Conservation (phyloP, 2,888 invertebrate genomes). For the Hemaris fuciformis region DNA sequence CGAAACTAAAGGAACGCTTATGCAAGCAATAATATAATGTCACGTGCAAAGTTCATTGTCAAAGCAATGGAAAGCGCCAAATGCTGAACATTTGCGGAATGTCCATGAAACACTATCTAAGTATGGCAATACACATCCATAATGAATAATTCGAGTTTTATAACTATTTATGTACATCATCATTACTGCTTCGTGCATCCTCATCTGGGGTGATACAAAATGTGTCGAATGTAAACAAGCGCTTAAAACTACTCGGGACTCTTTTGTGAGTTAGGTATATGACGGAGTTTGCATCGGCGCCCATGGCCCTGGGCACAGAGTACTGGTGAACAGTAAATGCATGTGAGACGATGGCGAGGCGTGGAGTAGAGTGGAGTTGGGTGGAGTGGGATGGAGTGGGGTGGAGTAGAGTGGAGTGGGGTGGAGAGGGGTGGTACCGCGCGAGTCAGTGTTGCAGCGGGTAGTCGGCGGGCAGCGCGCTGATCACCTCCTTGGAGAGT, state of each 20-base stretch:
- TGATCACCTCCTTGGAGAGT: conserved; percentile 73
- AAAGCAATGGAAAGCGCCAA: not conserved
- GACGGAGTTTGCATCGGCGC: too few relatives aligned
- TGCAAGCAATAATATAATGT: not conserved
- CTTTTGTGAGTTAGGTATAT: too few relatives aligned
- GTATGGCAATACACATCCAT: not conserved
- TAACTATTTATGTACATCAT: not conserved
- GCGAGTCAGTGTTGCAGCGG: conserved; percentile 65
- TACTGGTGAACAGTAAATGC: too few relatives aligned
- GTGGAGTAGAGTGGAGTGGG: too few relatives aligned
- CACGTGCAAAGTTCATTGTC: not conserved
- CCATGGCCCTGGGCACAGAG: too few relatives aligned
- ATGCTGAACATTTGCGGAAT: not conserved
- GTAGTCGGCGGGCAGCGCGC: conserved; percentile 70
- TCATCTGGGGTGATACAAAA: not conserved
- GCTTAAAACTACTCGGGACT: not conserved
- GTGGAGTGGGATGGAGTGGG: too few relatives aligned
- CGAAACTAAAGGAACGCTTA: not conserved
- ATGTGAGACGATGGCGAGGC: not conserved
- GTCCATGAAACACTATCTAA: not conserved
- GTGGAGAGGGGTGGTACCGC: too few relatives aligned
- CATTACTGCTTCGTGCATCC: not conserved
- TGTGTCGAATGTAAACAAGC: too few relatives aligned
- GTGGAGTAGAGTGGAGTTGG: too few relatives aligned
- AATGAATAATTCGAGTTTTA: not conserved